These are phyloP conservation scores for Drosophila mauritiana DNA, from an alignment of 1,140 invertebrate species.

Conservation along the genomic window DNA sequence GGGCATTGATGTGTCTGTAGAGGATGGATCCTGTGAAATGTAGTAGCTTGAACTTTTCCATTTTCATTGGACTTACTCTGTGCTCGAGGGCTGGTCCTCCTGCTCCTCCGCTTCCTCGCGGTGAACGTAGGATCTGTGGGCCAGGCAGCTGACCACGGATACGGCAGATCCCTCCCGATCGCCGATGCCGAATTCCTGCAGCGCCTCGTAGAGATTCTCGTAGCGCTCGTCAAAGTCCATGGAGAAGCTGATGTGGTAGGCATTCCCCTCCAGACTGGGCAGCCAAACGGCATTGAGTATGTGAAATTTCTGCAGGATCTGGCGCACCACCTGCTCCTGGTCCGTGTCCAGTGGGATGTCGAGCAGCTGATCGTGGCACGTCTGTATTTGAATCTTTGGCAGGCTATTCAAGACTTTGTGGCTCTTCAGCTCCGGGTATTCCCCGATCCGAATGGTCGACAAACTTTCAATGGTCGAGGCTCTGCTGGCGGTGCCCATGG, in stretches of 20 bases:
- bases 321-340: conserved; percentile 74
- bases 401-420: not conserved
- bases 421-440: not conserved
- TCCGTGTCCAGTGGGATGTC: conserved; percentile 62
- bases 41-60: too few species aligned
- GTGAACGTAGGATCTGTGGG: conserved; percentile 60
- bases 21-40: not conserved
- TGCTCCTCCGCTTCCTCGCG: conserved; percentile 23
- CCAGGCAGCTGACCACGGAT: conserved; percentile 84
- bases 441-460: conserved; percentile 13
- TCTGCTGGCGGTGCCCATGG: not conserved
- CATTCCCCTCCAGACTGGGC: conserved; percentile 62
- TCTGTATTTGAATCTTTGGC: conserved; percentile 33
- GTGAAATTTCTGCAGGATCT: conserved; percentile 75
- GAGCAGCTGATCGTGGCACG: conserved; percentile 14
- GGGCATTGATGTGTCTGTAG: conserved; percentile 46
- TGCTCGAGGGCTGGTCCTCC: conserved; percentile 13
- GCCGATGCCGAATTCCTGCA: conserved; percentile 85
- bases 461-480: conserved; percentile 22
- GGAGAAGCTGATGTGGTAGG: conserved; percentile 84
- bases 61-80: conserved; percentile 34
- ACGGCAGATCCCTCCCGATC: conserved; percentile 83
- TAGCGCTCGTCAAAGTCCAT: conserved; percentile 84
- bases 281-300: conserved; percentile 78
- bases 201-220: conserved; percentile 83